These are phyloP conservation scores for Anastrepha ludens DNA, from an alignment of 1,140 invertebrate species.

Conservation along the genomic window DNA sequence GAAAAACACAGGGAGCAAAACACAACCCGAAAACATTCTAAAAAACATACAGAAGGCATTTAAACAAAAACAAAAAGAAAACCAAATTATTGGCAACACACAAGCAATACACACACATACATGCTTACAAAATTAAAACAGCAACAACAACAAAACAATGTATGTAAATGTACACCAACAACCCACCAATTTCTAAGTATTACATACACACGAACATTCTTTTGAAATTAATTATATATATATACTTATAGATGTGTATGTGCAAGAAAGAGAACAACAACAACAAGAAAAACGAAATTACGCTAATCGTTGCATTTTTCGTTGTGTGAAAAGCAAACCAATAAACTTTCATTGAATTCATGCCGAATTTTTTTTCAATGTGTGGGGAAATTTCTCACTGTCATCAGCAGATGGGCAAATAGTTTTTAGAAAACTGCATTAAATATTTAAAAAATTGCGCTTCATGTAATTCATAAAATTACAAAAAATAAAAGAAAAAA, in stretches of 20 bases:
- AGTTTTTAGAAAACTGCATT: too few relatives aligned
- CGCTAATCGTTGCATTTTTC: not conserved
- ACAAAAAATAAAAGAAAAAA: too few relatives aligned
- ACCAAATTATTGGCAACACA: not conserved
- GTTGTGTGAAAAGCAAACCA: not conserved
- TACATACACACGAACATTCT: not conserved
- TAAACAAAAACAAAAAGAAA: not conserved
- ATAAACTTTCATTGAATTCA: not conserved
- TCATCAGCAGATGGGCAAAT: too few relatives aligned
- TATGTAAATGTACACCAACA: constrained; percentile 36
- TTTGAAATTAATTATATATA: too few relatives aligned
- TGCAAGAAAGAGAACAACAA: not conserved
- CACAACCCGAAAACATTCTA: constrained; percentile 17
- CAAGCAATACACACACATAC: not conserved
- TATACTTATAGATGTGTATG: too few relatives aligned
- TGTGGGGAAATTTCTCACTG: too few relatives aligned
- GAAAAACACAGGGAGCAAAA: not conserved
- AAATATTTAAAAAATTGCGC: too few relatives aligned
- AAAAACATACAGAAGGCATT: constrained; percentile 36
- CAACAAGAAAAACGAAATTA: not conserved
- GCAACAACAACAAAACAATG: not conserved
- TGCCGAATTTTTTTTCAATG: not conserved
- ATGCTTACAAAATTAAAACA: not conserved
- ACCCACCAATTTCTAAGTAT: constrained; percentile 54
- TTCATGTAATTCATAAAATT: too few relatives aligned